Conservation (phyloP, 2,113 vertebrate genomes). For the Aphelocoma coerulescens region DNA sequence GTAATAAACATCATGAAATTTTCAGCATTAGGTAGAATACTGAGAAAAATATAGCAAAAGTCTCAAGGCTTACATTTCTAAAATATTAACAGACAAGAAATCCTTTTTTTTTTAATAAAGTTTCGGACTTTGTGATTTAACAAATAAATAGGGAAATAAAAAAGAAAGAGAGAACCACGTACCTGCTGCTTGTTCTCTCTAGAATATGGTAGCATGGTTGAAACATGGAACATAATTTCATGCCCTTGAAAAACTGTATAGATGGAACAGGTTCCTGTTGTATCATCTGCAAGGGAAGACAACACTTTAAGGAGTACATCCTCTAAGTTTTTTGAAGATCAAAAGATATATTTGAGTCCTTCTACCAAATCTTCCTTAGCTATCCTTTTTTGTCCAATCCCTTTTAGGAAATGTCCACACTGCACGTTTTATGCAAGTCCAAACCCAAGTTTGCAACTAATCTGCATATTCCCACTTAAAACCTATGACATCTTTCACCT, state of each 20-base stretch:
- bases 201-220: conserved; percentile 97
- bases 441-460: neutral
- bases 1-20: neutral
- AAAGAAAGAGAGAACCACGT: neutral
- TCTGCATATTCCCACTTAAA: neutral
- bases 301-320: neutral
- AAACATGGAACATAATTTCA: conserved; percentile 98
- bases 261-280: conserved; percentile 92
- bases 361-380: neutral
- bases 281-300: conserved; percentile 83
- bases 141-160: neutral
- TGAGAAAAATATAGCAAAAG: neutral
- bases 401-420: neutral
- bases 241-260: conserved; percentile 98
- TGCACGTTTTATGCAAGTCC: neutral
- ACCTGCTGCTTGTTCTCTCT: conserved; percentile 99
- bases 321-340: neutral
- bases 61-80: neutral
- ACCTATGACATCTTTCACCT: neutral
- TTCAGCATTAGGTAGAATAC: neutral
- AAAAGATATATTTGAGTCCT: neutral
- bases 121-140: neutral
- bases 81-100: neutral
- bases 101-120: neutral
- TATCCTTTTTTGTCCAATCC: neutral